Evolutionary conservation across 1,140 invertebrate species (phyloP).

Genomic region (Harlomillsia oculata): DNA sequence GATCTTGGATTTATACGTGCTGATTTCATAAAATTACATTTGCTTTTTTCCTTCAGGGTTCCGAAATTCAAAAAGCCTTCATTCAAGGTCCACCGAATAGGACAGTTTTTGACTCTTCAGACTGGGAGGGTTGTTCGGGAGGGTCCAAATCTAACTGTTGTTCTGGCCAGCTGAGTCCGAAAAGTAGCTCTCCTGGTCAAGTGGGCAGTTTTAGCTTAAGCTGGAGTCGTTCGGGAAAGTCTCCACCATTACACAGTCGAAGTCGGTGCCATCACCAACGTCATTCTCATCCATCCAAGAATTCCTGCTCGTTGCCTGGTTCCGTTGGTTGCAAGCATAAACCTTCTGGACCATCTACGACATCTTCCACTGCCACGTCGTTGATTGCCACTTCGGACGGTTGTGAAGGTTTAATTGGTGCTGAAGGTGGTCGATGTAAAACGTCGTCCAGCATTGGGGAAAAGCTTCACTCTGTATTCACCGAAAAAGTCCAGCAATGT

Average conservation of each 20-base stretch:
- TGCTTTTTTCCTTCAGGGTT: constrained; percentile 17
- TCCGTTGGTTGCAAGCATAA: constrained; percentile 13
- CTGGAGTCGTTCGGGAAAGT: constrained; percentile 25
- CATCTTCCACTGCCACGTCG: constrained; percentile 17
- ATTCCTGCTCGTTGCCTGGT: neutral
- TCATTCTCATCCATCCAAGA: constrained; percentile 20
- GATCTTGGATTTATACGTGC: neutral
- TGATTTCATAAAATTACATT: neutral
- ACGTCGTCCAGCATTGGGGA: constrained; percentile 21
- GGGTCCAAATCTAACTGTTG: neutral
- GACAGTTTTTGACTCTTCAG: constrained; percentile 27
- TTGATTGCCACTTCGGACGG: constrained; percentile 17
- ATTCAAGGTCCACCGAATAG: constrained; percentile 32
- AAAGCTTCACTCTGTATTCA: constrained; percentile 10
- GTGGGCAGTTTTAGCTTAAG: constrained; percentile 16
- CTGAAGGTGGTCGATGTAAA: neutral
- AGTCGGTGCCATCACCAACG: constrained; percentile 11
- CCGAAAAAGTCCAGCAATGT: constrained; percentile 21
- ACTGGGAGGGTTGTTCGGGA: constrained; percentile 14
- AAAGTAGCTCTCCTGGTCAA: constrained; percentile 29
- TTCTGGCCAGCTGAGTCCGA: constrained; percentile 20
- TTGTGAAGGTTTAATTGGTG: constrained; percentile 1
- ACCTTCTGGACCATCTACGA: constrained; percentile 13
- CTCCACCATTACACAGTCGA: constrained; percentile 21
- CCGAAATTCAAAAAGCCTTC: constrained; percentile 25